Percentiles rank a stretch among this genome's conserved stretches.
Evolutionary conservation across 1,140 invertebrate genomes (phyloP).

Genomic region (Bradysia coprophila): DNA sequence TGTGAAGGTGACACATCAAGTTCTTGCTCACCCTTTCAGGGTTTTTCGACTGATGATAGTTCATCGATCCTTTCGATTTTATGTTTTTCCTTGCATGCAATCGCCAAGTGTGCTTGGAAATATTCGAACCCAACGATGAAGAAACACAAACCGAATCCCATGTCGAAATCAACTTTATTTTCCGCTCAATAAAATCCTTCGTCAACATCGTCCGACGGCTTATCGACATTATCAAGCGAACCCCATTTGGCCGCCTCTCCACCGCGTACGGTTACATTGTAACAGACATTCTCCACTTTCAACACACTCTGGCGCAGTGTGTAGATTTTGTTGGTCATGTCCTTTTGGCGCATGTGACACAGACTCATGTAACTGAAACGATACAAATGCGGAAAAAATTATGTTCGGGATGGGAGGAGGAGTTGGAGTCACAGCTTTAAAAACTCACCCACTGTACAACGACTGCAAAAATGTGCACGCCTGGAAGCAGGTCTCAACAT

Average conservation of each 20-base stretch:
- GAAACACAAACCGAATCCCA: no score
- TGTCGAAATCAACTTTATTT: no score
- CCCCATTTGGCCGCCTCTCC: slow-evolving; percentile 47
- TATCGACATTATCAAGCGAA: background rate
- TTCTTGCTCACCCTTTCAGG: no score
- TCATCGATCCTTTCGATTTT: no score
- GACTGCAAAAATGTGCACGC: slow-evolving; percentile 50
- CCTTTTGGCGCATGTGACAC: slow-evolving; percentile 30
- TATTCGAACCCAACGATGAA: no score
- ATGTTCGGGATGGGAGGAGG: no score
- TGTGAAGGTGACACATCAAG: no score
- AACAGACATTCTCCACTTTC: slow-evolving; percentile 76
- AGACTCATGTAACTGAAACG: slow-evolving; percentile 13
- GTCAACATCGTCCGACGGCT: slow-evolving; percentile 4
- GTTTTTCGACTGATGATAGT: no score
- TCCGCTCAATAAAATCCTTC: no score
- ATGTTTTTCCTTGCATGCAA: no score
- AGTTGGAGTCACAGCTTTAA: no score
- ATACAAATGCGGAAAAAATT: background rate
- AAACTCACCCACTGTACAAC: slow-evolving; percentile 39
- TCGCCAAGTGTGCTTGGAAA: no score
- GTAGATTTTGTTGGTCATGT: slow-evolving; percentile 50
- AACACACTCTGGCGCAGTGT: slow-evolving; percentile 49
- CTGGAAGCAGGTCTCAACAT: slow-evolving; percentile 53
- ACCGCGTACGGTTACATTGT: slow-evolving; percentile 61